phyloP scores from a whole-genome alignment of 2,113 vertebrate species.

The Trochalopteron elliotii region DNA sequence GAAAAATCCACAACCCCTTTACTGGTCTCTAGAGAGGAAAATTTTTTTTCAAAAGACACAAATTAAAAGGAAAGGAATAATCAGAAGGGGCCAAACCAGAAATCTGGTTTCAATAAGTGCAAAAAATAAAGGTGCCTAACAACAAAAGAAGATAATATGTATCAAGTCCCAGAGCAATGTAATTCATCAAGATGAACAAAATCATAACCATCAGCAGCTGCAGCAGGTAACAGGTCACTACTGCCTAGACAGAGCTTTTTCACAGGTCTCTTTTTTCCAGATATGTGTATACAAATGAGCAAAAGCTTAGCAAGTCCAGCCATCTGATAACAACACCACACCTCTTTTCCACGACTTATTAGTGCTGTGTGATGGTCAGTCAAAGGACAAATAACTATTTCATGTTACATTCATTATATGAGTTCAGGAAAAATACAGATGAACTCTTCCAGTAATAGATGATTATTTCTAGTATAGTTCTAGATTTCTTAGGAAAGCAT shows the following conservation, averaged over 20 bases:
- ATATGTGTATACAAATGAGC: fast-evolving
- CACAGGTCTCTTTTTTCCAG: not conserved
- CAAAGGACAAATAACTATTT: not conserved
- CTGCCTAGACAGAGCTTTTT: not conserved
- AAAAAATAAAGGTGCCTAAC: not conserved
- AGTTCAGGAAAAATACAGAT: not conserved
- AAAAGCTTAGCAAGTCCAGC: not conserved
- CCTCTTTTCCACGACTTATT: not conserved
- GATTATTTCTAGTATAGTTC: not conserved
- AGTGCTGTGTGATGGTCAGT: not conserved
- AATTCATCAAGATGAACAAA: not conserved
- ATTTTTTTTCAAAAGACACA: not conserved
- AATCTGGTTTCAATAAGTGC: not conserved
- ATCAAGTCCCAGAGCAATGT: not conserved
- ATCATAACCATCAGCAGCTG: not conserved
- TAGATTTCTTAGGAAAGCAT: not conserved
- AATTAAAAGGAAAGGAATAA: not conserved
- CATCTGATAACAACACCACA: not conserved
- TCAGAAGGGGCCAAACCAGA: not conserved
- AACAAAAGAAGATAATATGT: not conserved
- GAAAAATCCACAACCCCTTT: not conserved
- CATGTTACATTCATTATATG: not conserved
- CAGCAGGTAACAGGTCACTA: not conserved
- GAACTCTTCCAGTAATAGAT: not conserved
- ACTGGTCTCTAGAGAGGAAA: not conserved